A percentile compares a stretch with the other conserved stretches of the same genome.
Conservation (phyloP, 1,140 invertebrate genomes). For the Pseudobourletiella spinata region DNA sequence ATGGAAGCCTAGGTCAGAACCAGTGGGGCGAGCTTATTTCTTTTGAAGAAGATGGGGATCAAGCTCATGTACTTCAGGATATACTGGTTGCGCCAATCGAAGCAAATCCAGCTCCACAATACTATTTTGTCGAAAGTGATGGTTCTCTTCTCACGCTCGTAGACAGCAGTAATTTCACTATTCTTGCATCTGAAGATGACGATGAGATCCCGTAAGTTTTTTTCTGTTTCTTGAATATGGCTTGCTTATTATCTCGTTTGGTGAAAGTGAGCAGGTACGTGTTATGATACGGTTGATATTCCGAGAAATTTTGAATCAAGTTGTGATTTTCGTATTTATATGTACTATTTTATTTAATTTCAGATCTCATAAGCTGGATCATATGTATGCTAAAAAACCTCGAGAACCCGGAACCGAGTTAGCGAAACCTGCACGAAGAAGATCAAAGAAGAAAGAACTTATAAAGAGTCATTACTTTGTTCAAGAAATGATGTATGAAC, state of each 20-base stretch:
- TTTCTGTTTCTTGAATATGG: neutral
- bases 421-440: neutral
- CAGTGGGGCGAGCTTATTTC: constrained; percentile 2
- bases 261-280: too few relatives aligned
- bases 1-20: neutral
- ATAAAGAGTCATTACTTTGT: constrained; percentile 3
- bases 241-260: neutral
- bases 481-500: constrained; percentile 13
- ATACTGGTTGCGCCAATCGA: neutral
- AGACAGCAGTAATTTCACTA: neutral
- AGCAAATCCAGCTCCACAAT: neutral
- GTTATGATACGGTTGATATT: too few relatives aligned
- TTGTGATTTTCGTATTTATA: neutral
- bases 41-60: neutral
- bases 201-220: constrained; percentile 7
- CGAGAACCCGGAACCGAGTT: constrained; percentile 18
- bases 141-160: neutral
- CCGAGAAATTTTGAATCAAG: neutral
- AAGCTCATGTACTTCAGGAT: constrained; percentile 1
- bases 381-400: constrained; percentile 30
- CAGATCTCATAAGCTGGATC: constrained; percentile 22
- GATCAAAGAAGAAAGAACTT: constrained; percentile 27
- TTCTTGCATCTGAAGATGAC: neutral
- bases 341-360: neutral
- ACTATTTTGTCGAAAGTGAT: constrained; percentile 3